Conservation (phyloP, 2,797 vertebrate species). For the Dendrocincla tyrannina region DNA sequence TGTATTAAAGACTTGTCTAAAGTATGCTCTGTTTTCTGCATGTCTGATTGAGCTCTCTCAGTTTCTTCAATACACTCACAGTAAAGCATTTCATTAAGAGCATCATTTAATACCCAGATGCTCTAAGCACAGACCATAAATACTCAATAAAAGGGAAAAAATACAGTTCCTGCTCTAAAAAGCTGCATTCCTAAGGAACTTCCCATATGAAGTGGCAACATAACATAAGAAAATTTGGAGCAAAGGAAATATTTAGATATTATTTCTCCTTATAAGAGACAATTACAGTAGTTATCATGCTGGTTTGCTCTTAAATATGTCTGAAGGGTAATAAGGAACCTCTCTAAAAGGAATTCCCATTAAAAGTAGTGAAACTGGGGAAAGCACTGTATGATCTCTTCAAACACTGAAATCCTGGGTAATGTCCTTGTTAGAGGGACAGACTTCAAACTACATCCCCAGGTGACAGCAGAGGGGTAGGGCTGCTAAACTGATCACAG, state of each 20-base stretch:
- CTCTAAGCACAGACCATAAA: neutral
- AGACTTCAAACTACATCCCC: neutral
- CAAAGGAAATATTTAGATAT: neutral
- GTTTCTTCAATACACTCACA: too few species aligned
- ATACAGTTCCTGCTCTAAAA: neutral
- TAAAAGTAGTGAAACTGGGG: neutral
- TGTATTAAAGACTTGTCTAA: too few species aligned
- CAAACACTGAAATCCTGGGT: neutral
- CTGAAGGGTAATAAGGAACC: neutral
- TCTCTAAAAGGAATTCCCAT: neutral
- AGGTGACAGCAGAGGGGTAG: neutral
- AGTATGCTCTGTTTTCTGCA: too few species aligned
- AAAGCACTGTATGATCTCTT: neutral
- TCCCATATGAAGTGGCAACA: neutral
- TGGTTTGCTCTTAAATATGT: neutral
- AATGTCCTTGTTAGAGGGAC: neutral
- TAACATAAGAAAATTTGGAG: neutral
- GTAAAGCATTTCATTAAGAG: too few species aligned
- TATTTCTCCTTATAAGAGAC: neutral
- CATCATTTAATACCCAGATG: neutral
- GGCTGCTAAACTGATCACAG: neutral
- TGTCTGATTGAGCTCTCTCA: too few species aligned
- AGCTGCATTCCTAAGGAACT: neutral
- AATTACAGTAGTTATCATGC: neutral
- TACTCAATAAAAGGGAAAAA: neutral